These are phyloP conservation scores for Eupeodes corollae DNA, from an alignment of 1,140 invertebrate species.

Conservation along the genomic window DNA sequence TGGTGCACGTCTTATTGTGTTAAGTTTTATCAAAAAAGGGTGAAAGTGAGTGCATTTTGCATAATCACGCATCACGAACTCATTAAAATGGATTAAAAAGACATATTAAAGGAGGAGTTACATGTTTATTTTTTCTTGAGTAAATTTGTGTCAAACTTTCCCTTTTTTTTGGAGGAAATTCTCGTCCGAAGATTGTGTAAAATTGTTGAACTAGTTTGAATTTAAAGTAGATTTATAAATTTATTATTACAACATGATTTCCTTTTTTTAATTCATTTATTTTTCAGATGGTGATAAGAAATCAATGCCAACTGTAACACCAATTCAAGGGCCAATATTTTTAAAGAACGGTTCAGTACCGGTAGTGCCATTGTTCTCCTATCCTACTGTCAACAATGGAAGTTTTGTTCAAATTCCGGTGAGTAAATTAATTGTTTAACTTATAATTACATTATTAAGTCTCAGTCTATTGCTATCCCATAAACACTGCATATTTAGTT, in stretches of 20 bases:
- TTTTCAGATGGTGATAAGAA: constrained; percentile 18
- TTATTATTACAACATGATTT: not conserved
- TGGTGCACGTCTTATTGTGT: no score
- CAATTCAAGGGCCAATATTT: constrained; percentile 68
- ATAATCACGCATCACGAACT: no score
- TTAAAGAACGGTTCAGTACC: constrained; percentile 68
- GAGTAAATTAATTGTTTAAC: constrained; percentile 41
- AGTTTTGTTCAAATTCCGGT: constrained; percentile 77
- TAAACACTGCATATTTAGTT: no score
- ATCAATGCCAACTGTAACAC: constrained; percentile 49
- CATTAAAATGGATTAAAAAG: no score
- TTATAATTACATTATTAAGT: not conserved
- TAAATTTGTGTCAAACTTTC: no score
- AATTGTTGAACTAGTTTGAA: no score
- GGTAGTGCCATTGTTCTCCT: constrained; percentile 74
- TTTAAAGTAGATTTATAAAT: not conserved
- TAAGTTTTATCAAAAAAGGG: no score
- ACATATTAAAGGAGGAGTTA: no score
- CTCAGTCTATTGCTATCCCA: not conserved
- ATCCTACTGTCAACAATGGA: constrained; percentile 69
- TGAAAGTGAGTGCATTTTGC: no score
- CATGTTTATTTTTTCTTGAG: no score
- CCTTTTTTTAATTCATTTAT: not conserved
- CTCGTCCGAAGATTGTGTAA: no score
- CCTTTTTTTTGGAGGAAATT: no score